These are phyloP conservation scores for Anhinga rufa DNA, from an alignment of 2,113 vertebrate species.

Conservation along the genomic window DNA sequence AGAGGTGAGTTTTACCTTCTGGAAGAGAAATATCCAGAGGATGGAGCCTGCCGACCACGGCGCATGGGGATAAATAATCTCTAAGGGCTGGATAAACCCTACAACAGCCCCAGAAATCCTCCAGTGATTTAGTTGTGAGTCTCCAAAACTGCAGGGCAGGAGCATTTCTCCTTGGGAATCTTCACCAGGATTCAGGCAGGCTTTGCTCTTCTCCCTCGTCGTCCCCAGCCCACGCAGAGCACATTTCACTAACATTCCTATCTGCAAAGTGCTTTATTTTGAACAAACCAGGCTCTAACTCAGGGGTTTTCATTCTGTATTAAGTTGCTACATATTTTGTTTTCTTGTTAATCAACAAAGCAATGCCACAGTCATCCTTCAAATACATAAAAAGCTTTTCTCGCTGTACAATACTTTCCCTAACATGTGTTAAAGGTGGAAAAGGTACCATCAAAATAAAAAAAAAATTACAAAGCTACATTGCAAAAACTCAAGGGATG, in stretches of 20 bases:
- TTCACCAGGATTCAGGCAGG: neutral
- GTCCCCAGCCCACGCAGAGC: fast-evolving
- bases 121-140: fast-evolving
- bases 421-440: neutral
- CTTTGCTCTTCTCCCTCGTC: neutral
- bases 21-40: neutral
- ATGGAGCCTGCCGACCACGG: fast-evolving
- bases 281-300: neutral
- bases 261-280: neutral
- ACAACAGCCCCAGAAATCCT: neutral
- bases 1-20: neutral
- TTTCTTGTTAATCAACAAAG: neutral
- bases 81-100: neutral
- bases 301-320: neutral
- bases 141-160: neutral
- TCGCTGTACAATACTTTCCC: neutral
- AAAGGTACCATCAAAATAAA: conserved; percentile 15
- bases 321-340: neutral
- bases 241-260: fast-evolving
- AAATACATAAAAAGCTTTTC: neutral
- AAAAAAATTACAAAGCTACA: neutral
- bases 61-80: fast-evolving
- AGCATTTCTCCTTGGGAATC: neutral
- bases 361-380: neutral
- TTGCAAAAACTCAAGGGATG: neutral